A percentile compares a stretch with the other conserved stretches of the same genome.
Conservation (phyloP, 2,888 invertebrate species). For the Mactromeris polynyma region DNA sequence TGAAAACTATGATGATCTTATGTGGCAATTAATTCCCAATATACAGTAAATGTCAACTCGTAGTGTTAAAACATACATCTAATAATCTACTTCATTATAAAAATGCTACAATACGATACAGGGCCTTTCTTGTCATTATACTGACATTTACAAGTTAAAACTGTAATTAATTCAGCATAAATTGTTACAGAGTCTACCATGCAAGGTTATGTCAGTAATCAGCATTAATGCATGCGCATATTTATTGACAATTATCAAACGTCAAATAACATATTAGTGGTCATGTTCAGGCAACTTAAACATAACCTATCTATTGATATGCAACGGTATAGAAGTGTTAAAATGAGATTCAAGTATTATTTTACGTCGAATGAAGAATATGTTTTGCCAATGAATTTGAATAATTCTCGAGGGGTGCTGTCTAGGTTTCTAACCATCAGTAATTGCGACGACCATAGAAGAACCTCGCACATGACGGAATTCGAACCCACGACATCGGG, state of each 20-base stretch:
- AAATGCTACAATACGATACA: neutral
- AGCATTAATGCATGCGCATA: neutral
- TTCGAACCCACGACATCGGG: too few relatives aligned
- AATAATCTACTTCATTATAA: slow-evolving; percentile 11
- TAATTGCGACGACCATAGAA: too few relatives aligned
- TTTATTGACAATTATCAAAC: neutral
- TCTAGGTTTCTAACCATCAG: too few relatives aligned
- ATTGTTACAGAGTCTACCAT: neutral
- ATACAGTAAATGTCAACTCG: neutral
- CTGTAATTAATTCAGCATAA: neutral
- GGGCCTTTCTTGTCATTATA: neutral
- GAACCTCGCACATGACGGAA: too few relatives aligned
- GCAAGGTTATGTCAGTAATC: neutral
- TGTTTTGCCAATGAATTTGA: too few relatives aligned
- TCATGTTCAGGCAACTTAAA: neutral
- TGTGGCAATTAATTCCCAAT: slow-evolving; percentile 10
- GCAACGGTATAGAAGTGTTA: too few relatives aligned
- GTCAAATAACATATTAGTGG: neutral
- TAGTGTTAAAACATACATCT: slow-evolving; percentile 11
- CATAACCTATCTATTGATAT: too few relatives aligned
- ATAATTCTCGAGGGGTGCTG: too few relatives aligned
- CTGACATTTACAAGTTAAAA: neutral
- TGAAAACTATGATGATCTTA: neutral
- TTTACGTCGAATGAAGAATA: too few relatives aligned
- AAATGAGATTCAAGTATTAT: too few relatives aligned